These are phyloP conservation scores for Carlito syrichta DNA, from an alignment of 2,113 vertebrate species.

Conservation along the genomic window DNA sequence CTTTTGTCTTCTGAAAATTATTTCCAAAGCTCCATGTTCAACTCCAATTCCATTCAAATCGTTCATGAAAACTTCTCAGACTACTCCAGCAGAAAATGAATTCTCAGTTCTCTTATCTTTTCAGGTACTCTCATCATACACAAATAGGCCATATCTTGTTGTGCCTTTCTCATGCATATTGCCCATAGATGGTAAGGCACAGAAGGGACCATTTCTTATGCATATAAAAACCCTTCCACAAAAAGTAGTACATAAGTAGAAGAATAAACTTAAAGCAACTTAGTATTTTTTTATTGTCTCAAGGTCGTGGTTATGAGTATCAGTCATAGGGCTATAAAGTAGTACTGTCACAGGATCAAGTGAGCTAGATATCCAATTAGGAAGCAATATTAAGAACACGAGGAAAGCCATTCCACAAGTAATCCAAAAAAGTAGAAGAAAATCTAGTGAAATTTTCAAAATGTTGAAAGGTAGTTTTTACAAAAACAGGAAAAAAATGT, in stretches of 20 bases:
- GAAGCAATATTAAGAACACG: background rate
- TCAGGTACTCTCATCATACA: background rate
- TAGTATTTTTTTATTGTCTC: background rate
- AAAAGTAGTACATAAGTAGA: background rate
- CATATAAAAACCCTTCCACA: background rate
- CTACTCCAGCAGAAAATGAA: slow-evolving; percentile 10
- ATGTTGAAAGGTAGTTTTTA: background rate
- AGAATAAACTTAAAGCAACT: background rate
- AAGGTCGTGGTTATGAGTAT: background rate
- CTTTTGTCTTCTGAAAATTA: slow-evolving; percentile 52
- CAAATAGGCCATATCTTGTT: background rate
- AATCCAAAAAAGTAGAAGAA: background rate
- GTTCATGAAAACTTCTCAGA: slow-evolving; percentile 32
- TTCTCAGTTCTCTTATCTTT: background rate
- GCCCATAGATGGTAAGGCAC: background rate
- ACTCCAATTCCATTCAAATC: slow-evolving; percentile 21
- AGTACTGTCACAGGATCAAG: background rate
- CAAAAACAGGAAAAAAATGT: background rate
- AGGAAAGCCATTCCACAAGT: background rate
- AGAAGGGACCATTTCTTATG: background rate
- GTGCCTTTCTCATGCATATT: background rate
- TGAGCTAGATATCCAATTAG: background rate
- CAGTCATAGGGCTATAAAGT: background rate
- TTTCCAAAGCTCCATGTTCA: slow-evolving; percentile 36
- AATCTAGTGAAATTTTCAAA: background rate